Evolutionary conservation across 1,140 invertebrate genomes (phyloP), one percentile per base, ranked within the genome.

Genomic region (Drosophila rufa): DNA sequence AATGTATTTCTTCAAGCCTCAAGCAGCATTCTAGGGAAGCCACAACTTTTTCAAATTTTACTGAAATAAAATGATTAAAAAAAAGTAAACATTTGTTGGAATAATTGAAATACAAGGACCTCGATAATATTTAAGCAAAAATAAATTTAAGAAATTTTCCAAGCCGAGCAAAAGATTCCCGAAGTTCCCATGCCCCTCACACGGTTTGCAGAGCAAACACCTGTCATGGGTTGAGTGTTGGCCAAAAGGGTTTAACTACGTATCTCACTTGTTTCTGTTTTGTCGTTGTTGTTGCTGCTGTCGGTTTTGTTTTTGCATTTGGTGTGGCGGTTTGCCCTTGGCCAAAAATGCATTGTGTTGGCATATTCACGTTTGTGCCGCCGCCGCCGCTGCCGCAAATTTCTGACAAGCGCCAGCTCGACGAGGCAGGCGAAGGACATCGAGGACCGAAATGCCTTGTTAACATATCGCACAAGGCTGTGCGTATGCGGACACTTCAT

Each of bases 341-440:
- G 84, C 85, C 85, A 89, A 89, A 79, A 90, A 71, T 89, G 85
- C 84, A 89, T 80, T 84, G 84, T 75, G 73, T 67, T 84, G 73
- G 70, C 66, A 71, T 70, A 73, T 71, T 76, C 66, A 61, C 57
- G 61, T 67, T 65, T 62, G 53, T 59, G 65, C 58, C 64, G 9
- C 53, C 12, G 33, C 3, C 53, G 14, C 53, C 38, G 15, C 53
- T 36, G 80, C 7, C 75, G 83, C 82, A 89, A 67, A 87, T 75
- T 84, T 90, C 83, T 89, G 84, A 89, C 85, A 90, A 90, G 77
- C 77, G 84, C 77, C 77, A 75, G 66, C 80, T 73, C 66, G 71
- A 33, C 65, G 43, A 75, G 73, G 40, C 47, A 30, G 64, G 42
- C 56, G 64, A 58, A 50, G 48, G 57, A 76, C 76, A 79, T 64